phyloP scores from a whole-genome alignment of 2,113 vertebrate species.

The Poeciliopsis retropinna region DNA sequence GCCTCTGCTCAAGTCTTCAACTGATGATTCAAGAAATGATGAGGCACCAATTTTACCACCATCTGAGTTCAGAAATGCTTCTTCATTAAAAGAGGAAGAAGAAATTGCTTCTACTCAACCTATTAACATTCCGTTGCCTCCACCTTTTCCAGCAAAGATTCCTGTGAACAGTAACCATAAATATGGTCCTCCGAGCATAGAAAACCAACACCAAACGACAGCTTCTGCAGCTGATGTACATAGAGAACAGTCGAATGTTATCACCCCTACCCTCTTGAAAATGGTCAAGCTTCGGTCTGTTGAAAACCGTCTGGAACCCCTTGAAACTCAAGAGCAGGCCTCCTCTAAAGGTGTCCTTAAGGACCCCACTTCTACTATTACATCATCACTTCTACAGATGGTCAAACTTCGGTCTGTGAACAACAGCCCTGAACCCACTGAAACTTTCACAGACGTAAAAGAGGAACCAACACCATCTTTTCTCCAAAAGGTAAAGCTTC shows the following conservation, averaged over 20 bases:
- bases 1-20: conserved; percentile 11
- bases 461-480: conserved; percentile 84
- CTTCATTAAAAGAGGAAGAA: conserved; percentile 23
- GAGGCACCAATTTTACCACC: conserved; percentile 25
- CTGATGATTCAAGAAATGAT: conserved; percentile 8
- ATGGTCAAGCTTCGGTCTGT: conserved; percentile 87
- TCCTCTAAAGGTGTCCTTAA: conserved; percentile 75
- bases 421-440: conserved; percentile 41
- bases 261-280: conserved; percentile 87
- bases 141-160: conserved; percentile 42
- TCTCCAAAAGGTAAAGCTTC: conserved; percentile 88
- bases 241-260: conserved; percentile 77
- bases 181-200: conserved; percentile 30
- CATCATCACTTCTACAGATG: conserved; percentile 87
- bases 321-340: conserved; percentile 67
- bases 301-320: conserved; percentile 53
- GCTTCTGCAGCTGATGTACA: conserved; percentile 67
- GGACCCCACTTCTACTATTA: conserved; percentile 78
- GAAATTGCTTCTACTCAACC: conserved; percentile 19
- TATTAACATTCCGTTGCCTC: conserved; percentile 39
- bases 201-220: conserved; percentile 36
- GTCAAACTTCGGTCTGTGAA: conserved; percentile 86
- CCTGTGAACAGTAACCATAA: conserved; percentile 20
- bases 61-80: conserved; percentile 25
- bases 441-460: conserved; percentile 63